Base-by-base conservation (phyloP, 1,140 invertebrate genomes). In the Drosophila oshimai region DNA sequence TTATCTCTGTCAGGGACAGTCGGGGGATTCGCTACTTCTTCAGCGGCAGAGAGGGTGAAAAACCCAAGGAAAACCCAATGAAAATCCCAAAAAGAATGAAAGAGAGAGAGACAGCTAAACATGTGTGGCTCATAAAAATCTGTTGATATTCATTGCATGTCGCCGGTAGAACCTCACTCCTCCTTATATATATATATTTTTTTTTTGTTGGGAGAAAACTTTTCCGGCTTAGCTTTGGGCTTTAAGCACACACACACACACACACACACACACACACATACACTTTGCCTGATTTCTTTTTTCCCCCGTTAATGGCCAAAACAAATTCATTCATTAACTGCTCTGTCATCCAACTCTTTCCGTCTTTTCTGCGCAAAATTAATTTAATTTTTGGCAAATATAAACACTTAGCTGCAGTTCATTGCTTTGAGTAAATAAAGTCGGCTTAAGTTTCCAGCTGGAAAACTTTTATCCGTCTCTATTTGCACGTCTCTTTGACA, bases 131-230 rank as follows among this genome's bases (percentile, higher is more conserved):
- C 67, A 70, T 70, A 71, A 71, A 71, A 71, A 71, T 71, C 54
- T 71, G 37, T 78, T 78, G 61, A 77, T 77, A 78, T 78, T 78
- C 75, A 78, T 73, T 54, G 68, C 54, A 73, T 78, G 75, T 77
- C 68, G 61, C 26, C 31, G 34, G 47, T 24, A 31, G 24, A 15
- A 29, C 10, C 37, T 3, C 10, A 10, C 7, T 9, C 34, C 26
- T 29, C 18, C 6, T 10, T 55, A n/a, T n/a, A n/a, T n/a, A n/a
- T n/a, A n/a, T n/a, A n/a, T n/a, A n/a, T 12, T 10, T 31, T 26
- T 44, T 51, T 44, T 15, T 22, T 2, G 12, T 17, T 6, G 7
- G 29, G 17, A 26, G 2, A 46, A 49, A 70, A 64, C 55, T 76
- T 76, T 76, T 62, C 51, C 65, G 64, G 51, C 67, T 76, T 76